Evolutionary conservation across 2,888 invertebrate species (phyloP).

Genomic region (Polymixis lichenea): DNA sequence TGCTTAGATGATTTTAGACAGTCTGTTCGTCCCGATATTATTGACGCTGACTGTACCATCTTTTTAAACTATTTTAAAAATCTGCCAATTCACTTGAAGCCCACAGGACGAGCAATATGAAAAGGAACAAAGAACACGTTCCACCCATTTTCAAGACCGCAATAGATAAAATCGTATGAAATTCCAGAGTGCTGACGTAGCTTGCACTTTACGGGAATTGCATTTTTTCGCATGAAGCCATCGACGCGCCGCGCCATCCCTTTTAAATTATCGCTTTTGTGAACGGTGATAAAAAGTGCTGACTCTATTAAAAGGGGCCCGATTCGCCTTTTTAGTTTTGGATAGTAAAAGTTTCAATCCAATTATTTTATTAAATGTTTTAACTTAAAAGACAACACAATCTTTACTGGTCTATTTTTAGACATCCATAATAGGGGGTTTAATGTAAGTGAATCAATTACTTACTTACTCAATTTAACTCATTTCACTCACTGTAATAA

Average conservation of each 20-base stretch:
- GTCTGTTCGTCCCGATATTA: no score
- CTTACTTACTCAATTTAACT: conserved; percentile 12
- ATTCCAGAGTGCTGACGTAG: conserved; percentile 41
- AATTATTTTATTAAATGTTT: background rate
- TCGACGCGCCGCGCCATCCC: conserved; percentile 2
- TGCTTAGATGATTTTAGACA: no score
- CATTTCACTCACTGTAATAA: conserved; percentile 2
- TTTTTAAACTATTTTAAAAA: conserved; percentile 8
- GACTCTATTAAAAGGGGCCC: conserved; percentile 21
- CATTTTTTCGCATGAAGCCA: conserved; percentile 57
- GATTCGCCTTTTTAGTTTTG: background rate
- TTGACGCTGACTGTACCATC: no score
- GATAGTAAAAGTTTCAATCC: background rate
- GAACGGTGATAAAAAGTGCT: conserved; percentile 34
- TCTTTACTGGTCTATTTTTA: background rate
- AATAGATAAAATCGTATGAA: conserved; percentile 50
- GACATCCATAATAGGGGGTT: background rate
- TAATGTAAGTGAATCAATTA: no score
- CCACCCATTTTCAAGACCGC: conserved; percentile 20
- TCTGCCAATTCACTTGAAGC: conserved; percentile 5
- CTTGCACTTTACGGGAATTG: conserved; percentile 51
- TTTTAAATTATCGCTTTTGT: conserved; percentile 41
- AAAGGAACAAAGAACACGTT: conserved; percentile 48
- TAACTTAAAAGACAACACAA: background rate
- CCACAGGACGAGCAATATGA: conserved; percentile 2